Evolutionary conservation across 2,888 invertebrate species (phyloP).

Genomic region (Tetheella fluctuosa): DNA sequence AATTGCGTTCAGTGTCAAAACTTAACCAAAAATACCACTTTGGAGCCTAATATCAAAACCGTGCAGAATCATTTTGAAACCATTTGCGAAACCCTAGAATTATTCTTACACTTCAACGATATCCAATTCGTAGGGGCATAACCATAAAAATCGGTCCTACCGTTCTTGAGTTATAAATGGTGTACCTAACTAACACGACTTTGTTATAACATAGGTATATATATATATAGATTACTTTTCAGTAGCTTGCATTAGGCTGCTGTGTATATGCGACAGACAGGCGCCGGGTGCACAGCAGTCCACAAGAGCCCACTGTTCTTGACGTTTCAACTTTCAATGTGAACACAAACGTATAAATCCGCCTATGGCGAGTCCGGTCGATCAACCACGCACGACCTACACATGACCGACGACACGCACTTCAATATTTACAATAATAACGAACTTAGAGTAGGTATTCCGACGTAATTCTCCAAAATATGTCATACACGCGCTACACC

Average conservation of each 20-base stretch:
- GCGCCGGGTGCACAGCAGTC: constrained; percentile 48
- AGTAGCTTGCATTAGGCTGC: constrained; percentile 15
- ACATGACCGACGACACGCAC: constrained; percentile 22
- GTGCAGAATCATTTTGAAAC: no score
- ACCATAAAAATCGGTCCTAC: no score
- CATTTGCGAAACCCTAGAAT: no score
- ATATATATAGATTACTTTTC: no score
- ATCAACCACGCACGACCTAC: constrained; percentile 42
- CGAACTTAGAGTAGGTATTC: not conserved
- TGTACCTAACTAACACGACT: no score
- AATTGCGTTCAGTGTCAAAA: no score
- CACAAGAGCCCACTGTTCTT: constrained; percentile 73
- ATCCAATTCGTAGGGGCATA: no score
- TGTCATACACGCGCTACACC: constrained; percentile 19
- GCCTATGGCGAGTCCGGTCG: constrained; percentile 36
- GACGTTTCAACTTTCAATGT: constrained; percentile 53
- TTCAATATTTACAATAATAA: constrained; percentile 19
- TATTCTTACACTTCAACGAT: no score
- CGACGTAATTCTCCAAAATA: constrained; percentile 19
- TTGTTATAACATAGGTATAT: no score
- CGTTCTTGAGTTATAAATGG: no score
- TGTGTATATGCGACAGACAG: constrained; percentile 50
- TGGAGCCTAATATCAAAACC: no score
- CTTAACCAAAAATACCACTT: no score
- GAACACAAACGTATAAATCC: constrained; percentile 52